Base-by-base conservation (phyloP, 2,888 invertebrate genomes). In the Marronus borbonicus region DNA sequence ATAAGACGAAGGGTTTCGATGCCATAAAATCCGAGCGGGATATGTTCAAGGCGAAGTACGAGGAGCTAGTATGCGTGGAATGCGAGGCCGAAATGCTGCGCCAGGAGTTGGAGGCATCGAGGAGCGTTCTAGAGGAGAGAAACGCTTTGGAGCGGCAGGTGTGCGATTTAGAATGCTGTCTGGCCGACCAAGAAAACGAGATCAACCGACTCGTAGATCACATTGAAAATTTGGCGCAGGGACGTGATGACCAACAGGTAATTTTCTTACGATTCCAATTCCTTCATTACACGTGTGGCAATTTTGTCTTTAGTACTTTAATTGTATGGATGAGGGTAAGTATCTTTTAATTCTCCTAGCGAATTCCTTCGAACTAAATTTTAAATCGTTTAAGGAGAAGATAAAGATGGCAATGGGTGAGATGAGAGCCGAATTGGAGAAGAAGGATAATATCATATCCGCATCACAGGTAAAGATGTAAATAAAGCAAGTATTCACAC, bases 111-210 rank as follows among this genome's bases (percentile, higher is more conserved):
- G 86, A 86, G 65, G 83, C 84, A 76, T 84, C 84, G 2, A 85
- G 84, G 78, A 28, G 60, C 14, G 76, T 88, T 20, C 90, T 90
- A 84, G 89, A 89, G 79, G 91, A 92, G 82, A 89, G 89, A 83
- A 91, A 90, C 83, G 81, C 83, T 74, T 84, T 91, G 28, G 83
- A 89, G 74, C 90, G 90, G 81, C 90, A 90, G 86, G 85, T 91
- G 52, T 88, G 90, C 81, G 91, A 91, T 86, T 86, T 89, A 60
- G 91, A 92, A 83, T 90, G 90, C 79, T 89, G 89, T 84, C 87
- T 90, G 24, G 90, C 91, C 85, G 91, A 92, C 80, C 91, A 91
- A 86, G 91, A 90, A 76, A 89, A 90, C 82, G 92, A 92, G 87
- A 91, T 92, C 55, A 90, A 89, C 85, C 89, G 89, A 83, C 86